Percentiles rank a stretch among this genome's conserved stretches.
Conservation (phyloP, 64 coral and sea anemone species). For the Stylophora pistillata region DNA sequence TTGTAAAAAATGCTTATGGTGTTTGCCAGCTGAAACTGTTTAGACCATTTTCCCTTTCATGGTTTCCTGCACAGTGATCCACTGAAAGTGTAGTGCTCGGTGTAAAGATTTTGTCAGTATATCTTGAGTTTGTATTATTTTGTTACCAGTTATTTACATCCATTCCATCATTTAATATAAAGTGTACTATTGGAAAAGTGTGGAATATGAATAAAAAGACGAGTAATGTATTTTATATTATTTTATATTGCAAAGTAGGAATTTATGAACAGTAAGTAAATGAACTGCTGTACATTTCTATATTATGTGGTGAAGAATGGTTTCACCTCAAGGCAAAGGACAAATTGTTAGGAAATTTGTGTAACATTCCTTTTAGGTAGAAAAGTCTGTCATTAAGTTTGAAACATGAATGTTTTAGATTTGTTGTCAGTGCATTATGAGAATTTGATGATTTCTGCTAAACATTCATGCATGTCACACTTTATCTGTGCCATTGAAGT, state of each 20-base stretch:
- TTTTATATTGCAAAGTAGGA: conserved; percentile 56
- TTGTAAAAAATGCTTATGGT: background rate
- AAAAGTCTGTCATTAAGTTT: background rate
- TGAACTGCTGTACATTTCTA: conserved; percentile 54
- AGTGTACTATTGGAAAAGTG: conserved; percentile 30
- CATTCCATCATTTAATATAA: conserved; percentile 16
- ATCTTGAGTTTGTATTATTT: conserved; percentile 16
- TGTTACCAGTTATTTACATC: conserved; percentile 1
- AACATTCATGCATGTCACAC: background rate
- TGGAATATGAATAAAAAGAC: conserved; percentile 44
- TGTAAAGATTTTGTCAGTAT: background rate
- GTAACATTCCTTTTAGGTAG: too few relatives aligned
- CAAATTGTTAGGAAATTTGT: background rate
- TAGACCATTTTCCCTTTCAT: too few relatives aligned
- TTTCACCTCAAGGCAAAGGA: background rate
- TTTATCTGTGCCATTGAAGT: background rate
- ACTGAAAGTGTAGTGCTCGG: too few relatives aligned
- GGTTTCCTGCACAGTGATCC: too few relatives aligned
- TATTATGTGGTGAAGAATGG: conserved; percentile 1
- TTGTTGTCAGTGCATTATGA: background rate
- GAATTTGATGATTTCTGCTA: background rate
- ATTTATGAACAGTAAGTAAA: conserved; percentile 44
- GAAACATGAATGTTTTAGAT: background rate
- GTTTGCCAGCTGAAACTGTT: too few relatives aligned
- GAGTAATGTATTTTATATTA: conserved; percentile 57